These are phyloP conservation scores for Alouatta palliata DNA, from an alignment of 2,113 vertebrate genomes.

Conservation along the genomic window DNA sequence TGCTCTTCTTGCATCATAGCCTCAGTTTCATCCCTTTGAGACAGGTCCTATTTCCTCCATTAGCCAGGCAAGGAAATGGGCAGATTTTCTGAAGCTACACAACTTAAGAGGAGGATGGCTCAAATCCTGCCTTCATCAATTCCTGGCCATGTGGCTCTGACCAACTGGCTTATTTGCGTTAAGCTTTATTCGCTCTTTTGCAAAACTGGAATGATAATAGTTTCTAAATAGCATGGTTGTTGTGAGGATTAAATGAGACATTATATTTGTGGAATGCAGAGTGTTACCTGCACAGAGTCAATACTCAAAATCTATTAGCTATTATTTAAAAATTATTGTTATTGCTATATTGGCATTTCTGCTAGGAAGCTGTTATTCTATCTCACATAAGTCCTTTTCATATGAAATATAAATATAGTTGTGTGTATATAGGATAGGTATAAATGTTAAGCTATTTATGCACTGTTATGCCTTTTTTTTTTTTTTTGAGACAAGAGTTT, in stretches of 20 bases:
- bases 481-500: too few relatives aligned
- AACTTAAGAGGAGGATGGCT: not conserved
- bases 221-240: not conserved
- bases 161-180: not conserved
- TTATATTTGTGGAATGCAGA: accelerated
- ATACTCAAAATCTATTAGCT: not conserved
- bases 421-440: not conserved
- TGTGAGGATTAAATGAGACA: not conserved
- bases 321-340: not conserved
- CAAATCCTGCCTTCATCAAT: not conserved
- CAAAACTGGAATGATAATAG: not conserved
- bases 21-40: not conserved
- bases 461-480: too few relatives aligned
- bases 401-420: not conserved
- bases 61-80: not conserved
- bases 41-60: not conserved
- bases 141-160: not conserved
- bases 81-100: not conserved
- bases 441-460: not conserved
- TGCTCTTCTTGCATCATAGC: not conserved
- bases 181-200: not conserved
- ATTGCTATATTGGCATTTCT: not conserved
- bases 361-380: not conserved
- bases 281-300: not conserved
- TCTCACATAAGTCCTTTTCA: not conserved